Base-by-base conservation (phyloP, 1,140 invertebrate species). In the Parasteatoda tepidariorum region DNA sequence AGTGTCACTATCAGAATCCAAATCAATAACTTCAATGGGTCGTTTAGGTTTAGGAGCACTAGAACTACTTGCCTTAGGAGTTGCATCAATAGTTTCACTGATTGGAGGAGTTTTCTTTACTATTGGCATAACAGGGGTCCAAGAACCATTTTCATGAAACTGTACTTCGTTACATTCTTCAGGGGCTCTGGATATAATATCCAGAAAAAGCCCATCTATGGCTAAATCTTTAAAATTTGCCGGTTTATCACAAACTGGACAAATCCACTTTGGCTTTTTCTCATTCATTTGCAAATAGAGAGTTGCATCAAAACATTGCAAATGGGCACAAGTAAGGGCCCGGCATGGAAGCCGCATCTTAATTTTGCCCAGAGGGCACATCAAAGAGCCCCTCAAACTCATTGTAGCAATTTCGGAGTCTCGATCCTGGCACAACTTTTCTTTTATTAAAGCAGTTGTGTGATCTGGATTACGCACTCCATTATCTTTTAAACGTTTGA, bases 281-380 rank as follows among this genome's bases (percentile, higher is more conserved):
- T 99, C 98, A 88, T 99, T 99, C 97, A 99, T 99, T 92, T 97
- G 95, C 73, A 99, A 90, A 90, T 95, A 99, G 48, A 97, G 91
- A 2, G 93, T 94, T 0, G 97, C 96, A 91, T 99, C 98, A 88
- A 99, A 99, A 90, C 97, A 99, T 89, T 99, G 98, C 73, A 99
- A 90, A 91, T 99, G 98, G 94, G 98, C 97, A 88, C 98, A 99
- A 1, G 94, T 95, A n/a, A 93, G 93, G 0, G 97, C 91, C 61
- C 97, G 92, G 88, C 95, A 97, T 0, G 98, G 98, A 64, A 95
- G 93, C 34, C 91, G 91, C 94, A 98, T 98, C 62, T 96, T 91
- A 93, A 97, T 97, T 90, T 98, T 98, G 59, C 96, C 96, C 48
- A 99, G 89, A n/a, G 91, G 91, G 88, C 91, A 91, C 87, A 96